A percentile compares a stretch with the other conserved stretches of the same genome.
phyloP scores from a whole-genome alignment of 2,888 invertebrate genomes.

The Xestia ashworthii region DNA sequence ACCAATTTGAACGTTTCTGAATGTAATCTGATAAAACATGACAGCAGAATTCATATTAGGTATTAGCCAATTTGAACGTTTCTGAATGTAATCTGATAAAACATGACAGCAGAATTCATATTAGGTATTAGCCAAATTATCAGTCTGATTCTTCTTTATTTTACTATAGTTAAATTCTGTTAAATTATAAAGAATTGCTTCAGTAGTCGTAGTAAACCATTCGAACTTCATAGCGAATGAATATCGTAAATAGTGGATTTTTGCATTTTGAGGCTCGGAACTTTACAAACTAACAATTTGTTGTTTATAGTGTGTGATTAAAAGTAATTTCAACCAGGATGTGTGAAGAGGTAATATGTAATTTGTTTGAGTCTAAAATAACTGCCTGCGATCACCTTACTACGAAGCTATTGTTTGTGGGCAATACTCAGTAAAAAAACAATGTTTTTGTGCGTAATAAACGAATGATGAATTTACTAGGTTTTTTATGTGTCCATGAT shows the following conservation, averaged over 20 bases:
- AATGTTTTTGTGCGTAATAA: not conserved
- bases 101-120: not conserved
- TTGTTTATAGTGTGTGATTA: not conserved
- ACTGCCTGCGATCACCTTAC: not conserved
- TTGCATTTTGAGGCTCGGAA: not conserved
- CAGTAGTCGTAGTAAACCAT: not conserved
- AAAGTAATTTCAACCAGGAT: constrained; percentile 17
- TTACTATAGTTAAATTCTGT: too few species aligned
- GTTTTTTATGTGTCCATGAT: not conserved
- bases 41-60: not conserved
- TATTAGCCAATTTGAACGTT: not conserved
- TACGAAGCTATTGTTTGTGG: not conserved
- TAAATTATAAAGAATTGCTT: not conserved
- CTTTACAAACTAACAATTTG: not conserved
- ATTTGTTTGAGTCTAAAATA: not conserved
- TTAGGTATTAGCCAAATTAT: too few species aligned
- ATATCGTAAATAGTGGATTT: not conserved
- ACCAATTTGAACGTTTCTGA: not conserved
- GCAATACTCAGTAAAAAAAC: not conserved
- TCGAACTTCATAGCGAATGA: too few species aligned
- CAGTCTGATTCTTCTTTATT: not conserved
- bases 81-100: constrained; percentile 1
- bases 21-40: not conserved
- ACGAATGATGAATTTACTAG: not conserved
- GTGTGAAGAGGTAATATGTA: not conserved